These are phyloP conservation scores for Calliscelio sp. DNA, from an alignment of 2,888 invertebrate species.

Conservation along the genomic window DNA sequence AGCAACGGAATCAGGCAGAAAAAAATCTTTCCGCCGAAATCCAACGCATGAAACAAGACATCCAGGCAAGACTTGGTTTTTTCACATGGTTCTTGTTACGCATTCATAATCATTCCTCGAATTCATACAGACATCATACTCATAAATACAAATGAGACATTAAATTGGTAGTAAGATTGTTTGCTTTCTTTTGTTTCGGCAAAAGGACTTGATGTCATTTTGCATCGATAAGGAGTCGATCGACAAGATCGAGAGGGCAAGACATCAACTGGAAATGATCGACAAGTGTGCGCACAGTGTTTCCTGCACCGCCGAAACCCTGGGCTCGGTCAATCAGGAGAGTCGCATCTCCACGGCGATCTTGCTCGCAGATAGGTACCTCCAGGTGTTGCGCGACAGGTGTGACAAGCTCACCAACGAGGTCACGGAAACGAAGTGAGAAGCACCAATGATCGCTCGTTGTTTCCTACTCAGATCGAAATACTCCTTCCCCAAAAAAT, in stretches of 20 bases:
- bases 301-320: slow-evolving; percentile 83
- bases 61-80: slow-evolving; percentile 82
- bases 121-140: too few species aligned
- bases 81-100: slow-evolving; percentile 19
- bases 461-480: too few species aligned
- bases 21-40: slow-evolving; percentile 81
- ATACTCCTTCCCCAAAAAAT: too few species aligned
- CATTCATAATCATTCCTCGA: too few species aligned
- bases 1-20: slow-evolving; percentile 84
- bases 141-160: too few species aligned
- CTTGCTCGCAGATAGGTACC: slow-evolving; percentile 82
- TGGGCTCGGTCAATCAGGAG: slow-evolving; percentile 84
- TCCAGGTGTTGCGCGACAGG: slow-evolving; percentile 81
- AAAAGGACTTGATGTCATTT: slow-evolving; percentile 82
- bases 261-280: slow-evolving; percentile 82
- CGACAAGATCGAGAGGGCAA: slow-evolving; percentile 82
- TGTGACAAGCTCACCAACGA: slow-evolving; percentile 82
- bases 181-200: too few species aligned
- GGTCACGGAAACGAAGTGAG: slow-evolving; percentile 84
- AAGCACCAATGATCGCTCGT: slow-evolving; percentile 16
- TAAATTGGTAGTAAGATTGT: too few species aligned
- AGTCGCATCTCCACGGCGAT: slow-evolving; percentile 82
- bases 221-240: slow-evolving; percentile 84
- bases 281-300: slow-evolving; percentile 81
- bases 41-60: slow-evolving; percentile 81